A percentile compares a stretch with the other conserved stretches of the same genome.
Evolutionary conservation across 2,888 invertebrate genomes (phyloP).

Genomic region (Apamea crenata): DNA sequence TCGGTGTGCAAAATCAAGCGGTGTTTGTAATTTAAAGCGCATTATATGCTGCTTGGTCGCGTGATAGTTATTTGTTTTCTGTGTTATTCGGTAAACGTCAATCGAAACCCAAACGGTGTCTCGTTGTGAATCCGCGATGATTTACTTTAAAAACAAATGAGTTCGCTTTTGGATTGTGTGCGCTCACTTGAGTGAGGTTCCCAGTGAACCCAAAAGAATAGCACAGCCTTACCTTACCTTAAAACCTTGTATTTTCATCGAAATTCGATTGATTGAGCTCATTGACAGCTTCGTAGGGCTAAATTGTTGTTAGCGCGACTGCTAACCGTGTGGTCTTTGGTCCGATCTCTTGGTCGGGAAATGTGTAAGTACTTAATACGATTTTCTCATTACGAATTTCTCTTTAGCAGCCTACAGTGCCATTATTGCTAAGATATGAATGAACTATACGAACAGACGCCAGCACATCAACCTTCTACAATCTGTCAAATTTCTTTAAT

Average conservation of each 20-base stretch:
- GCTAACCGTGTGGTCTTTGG: not conserved
- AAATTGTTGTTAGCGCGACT: not conserved
- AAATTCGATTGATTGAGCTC: not conserved
- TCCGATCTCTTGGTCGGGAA: not conserved
- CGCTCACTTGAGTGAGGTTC: not conserved
- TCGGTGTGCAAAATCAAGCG: conserved; percentile 26
- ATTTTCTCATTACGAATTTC: not conserved
- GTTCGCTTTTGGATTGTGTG: not conserved
- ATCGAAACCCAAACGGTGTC: not conserved
- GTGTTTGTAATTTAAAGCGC: conserved; percentile 26
- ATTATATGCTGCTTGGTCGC: not conserved
- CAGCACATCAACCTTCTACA: too few species aligned
- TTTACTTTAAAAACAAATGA: not conserved
- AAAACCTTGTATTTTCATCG: not conserved
- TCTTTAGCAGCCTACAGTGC: too few species aligned
- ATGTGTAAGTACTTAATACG: not conserved
- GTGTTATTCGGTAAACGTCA: not conserved
- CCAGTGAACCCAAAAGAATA: not conserved
- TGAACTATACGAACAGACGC: too few species aligned
- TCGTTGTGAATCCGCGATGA: not conserved
- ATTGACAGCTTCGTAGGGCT: not conserved
- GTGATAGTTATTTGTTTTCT: not conserved
- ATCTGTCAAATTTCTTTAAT: too few species aligned
- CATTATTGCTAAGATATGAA: too few species aligned
- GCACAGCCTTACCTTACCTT: not conserved